Evolutionary conservation across 2,888 invertebrate genomes (phyloP).

Genomic region (Dasysyrphus albostriatus): DNA sequence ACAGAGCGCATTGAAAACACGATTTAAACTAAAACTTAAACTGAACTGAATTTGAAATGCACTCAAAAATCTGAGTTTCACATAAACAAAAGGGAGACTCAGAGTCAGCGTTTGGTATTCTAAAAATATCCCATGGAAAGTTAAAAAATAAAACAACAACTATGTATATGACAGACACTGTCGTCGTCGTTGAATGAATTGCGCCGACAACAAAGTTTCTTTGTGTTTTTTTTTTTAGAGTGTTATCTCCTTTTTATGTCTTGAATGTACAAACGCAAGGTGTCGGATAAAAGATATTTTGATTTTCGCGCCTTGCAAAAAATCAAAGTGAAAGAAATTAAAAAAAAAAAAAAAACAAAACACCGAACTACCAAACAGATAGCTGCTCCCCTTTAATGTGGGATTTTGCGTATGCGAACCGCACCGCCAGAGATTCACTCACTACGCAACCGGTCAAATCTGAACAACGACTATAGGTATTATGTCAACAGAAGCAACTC

Average conservation of each 20-base stretch:
- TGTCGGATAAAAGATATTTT: constrained; percentile 54
- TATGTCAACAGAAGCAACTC: constrained; percentile 48
- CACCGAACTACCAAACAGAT: constrained; percentile 7
- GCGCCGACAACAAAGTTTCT: constrained; percentile 45
- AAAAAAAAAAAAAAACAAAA: not conserved
- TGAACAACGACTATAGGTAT: constrained; percentile 20
- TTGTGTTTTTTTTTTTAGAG: constrained; percentile 23
- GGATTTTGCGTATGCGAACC: constrained; percentile 51
- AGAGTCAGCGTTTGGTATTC: constrained; percentile 71
- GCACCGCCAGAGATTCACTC: constrained; percentile 4
- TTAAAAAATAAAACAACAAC: constrained; percentile 39
- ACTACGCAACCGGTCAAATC: constrained; percentile 45
- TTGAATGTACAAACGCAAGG: constrained; percentile 39
- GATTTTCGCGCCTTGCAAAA: constrained; percentile 57
- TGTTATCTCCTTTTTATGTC: constrained; percentile 54
- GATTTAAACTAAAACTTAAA: constrained; percentile 53
- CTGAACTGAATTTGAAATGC: constrained; percentile 65
- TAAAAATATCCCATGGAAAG: constrained; percentile 60
- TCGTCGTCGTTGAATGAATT: constrained; percentile 53
- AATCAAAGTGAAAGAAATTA: constrained; percentile 15
- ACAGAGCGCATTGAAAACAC: constrained; percentile 56
- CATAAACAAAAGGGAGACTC: constrained; percentile 66
- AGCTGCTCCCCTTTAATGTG: constrained; percentile 25
- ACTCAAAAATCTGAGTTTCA: constrained; percentile 65
- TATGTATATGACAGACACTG: constrained; percentile 55